Evolutionary conservation across 2,888 invertebrate genomes (phyloP), one percentile per base, ranked within the genome.

Genomic region (Buathra laborator): DNA sequence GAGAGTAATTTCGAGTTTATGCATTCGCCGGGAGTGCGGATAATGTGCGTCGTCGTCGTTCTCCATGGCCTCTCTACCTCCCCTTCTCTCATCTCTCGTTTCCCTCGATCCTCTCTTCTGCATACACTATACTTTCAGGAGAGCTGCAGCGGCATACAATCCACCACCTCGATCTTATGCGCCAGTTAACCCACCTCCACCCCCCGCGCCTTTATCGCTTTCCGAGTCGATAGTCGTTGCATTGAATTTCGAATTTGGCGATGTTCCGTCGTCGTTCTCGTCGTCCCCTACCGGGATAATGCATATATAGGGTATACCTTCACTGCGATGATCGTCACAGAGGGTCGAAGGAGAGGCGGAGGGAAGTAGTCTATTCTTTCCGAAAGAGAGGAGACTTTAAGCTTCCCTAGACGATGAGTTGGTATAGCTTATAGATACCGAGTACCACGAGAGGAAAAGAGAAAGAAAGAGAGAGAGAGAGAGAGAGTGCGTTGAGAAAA

Each of bases 1-100:
- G 56, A 46, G 80, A 83, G 82, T 84, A 84, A 87, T 87, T 87
- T 84, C 67, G 66, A 82, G 78, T 87, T 87, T 84, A 84, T 87
- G 76, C 67, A 79, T 74, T 80, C 81, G 81, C 80, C 81, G 78
- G 80, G 85, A 84, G 83, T 83, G 85, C 85, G 76, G 83, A 86
- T 87, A 84, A 87, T 85, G 86, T 81, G 83, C 86, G 80, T 81
- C 76, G 66, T 80, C 67, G 82, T 84, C 83, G 76, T 85, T 70
- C 75, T 71, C 77, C 67, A 48, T 62, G 78, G 44, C 71, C 76
- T 68, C 81, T 66, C 59, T 62, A 43, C 53, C 12, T 32, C 51
- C 81, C 67, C 37, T 56, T 64, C 48, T 66, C 43, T 44, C 56
- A 62, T 75, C 37, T 29, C 71, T 9, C 48, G 67, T 46, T 24